Percentiles rank a stretch among this genome's conserved stretches.
These are phyloP conservation scores for Equus przewalskii DNA, from an alignment of 2,113 vertebrate species.

Conservation along the genomic window DNA sequence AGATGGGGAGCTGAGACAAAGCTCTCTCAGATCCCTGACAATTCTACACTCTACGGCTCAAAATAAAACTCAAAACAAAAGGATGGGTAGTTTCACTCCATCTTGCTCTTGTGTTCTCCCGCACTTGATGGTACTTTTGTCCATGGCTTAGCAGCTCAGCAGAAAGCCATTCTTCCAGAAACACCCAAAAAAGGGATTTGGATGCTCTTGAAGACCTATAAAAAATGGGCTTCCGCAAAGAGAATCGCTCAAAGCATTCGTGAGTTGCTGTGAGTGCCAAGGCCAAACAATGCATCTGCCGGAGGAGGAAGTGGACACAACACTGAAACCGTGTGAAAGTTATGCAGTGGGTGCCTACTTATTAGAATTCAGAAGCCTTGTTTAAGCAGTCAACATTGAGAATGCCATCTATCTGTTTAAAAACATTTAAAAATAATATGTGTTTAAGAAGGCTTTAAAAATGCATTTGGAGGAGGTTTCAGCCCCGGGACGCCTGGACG, in stretches of 20 bases:
- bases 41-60: neutral
- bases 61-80: neutral
- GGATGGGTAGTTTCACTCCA: neutral
- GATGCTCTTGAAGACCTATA: neutral
- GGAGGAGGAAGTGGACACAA: neutral
- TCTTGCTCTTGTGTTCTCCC: neutral
- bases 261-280: neutral
- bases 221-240: neutral
- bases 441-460: neutral
- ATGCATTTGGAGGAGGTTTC: neutral
- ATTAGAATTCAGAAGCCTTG: neutral
- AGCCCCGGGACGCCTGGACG: neutral
- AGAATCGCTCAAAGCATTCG: neutral
- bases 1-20: neutral
- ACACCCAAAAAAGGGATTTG: neutral
- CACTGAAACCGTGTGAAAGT: neutral
- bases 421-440: neutral
- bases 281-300: neutral
- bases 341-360: too few relatives aligned
- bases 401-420: neutral
- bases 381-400: neutral
- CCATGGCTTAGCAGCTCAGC: neutral
- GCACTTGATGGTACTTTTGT: accelerated
- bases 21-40: neutral
- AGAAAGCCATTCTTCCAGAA: neutral